Evolutionary conservation across 2,113 vertebrate species (phyloP).

Genomic region (Leptobrachium ailaonicum): DNA sequence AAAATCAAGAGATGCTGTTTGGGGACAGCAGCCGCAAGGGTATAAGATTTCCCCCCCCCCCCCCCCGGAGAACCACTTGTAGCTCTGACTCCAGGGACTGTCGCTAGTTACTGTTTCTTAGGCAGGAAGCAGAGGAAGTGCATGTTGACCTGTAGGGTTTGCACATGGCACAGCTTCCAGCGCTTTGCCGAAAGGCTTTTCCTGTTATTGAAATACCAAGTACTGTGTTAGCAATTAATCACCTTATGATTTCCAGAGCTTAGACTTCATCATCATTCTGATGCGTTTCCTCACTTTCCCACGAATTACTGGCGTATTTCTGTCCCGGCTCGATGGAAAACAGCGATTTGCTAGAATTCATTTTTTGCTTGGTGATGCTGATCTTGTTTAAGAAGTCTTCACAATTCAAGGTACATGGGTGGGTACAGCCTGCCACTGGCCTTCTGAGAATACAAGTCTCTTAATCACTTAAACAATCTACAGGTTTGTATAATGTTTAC

Average conservation of each 20-base stretch:
- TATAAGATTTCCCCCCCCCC: background rate
- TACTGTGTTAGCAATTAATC: slow-evolving; percentile 68
- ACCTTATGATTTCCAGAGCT: slow-evolving; percentile 63
- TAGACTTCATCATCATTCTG: slow-evolving; percentile 16
- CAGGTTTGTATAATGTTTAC: too few species aligned
- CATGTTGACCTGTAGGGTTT: slow-evolving; percentile 46
- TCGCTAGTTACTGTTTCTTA: slow-evolving; percentile 38
- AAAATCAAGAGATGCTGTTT: too few species aligned
- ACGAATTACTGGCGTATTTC: slow-evolving; percentile 69
- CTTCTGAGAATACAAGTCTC: too few species aligned
- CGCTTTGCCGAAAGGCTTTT: slow-evolving; percentile 57
- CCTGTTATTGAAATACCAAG: slow-evolving; percentile 72
- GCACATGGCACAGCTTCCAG: slow-evolving; percentile 36
- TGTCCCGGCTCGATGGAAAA: slow-evolving; percentile 54
- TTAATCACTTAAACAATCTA: too few species aligned
- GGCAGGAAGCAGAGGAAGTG: slow-evolving; percentile 52
- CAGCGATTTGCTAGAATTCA: too few species aligned
- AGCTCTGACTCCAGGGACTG: background rate
- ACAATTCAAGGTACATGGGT: too few species aligned
- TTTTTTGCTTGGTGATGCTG: background rate
- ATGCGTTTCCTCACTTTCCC: slow-evolving; percentile 33
- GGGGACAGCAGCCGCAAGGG: background rate
- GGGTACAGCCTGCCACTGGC: too few species aligned
- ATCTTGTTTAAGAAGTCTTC: background rate
- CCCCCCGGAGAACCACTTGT: background rate